phyloP scores from a whole-genome alignment of 2,888 invertebrate species.

The Philaethria dido region DNA sequence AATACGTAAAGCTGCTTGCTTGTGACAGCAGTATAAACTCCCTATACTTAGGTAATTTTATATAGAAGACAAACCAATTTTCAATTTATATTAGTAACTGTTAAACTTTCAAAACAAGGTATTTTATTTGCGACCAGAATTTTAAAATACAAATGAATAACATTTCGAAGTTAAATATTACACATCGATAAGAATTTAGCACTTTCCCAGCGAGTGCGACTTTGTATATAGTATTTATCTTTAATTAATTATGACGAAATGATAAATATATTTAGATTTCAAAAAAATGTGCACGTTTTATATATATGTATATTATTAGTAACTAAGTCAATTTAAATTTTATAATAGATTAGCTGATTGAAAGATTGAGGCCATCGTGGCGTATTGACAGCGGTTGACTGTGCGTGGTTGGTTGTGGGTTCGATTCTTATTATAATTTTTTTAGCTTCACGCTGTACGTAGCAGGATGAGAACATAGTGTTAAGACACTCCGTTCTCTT shows the following conservation, averaged over 20 bases:
- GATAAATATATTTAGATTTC: neutral
- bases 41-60: neutral
- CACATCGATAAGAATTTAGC: neutral
- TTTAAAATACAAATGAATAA: too few species aligned
- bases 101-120: neutral
- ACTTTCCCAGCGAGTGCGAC: neutral
- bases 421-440: too few species aligned
- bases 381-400: too few species aligned
- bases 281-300: neutral
- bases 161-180: neutral
- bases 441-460: too few species aligned
- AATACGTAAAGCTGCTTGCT: too few species aligned
- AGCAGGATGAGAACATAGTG: too few species aligned
- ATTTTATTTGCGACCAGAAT: too few species aligned
- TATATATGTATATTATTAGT: neutral
- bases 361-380: too few species aligned
- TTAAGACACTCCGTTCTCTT: too few species aligned
- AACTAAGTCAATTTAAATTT: neutral
- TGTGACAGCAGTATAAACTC: too few species aligned
- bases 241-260: slow-evolving; percentile 14
- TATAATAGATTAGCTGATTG: neutral
- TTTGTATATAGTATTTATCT: neutral
- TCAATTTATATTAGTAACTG: too few species aligned
- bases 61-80: neutral
- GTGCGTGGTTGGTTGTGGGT: too few species aligned